phyloP scores from a whole-genome alignment of 2,113 vertebrate species.

The Myiozetetes cayanensis region DNA sequence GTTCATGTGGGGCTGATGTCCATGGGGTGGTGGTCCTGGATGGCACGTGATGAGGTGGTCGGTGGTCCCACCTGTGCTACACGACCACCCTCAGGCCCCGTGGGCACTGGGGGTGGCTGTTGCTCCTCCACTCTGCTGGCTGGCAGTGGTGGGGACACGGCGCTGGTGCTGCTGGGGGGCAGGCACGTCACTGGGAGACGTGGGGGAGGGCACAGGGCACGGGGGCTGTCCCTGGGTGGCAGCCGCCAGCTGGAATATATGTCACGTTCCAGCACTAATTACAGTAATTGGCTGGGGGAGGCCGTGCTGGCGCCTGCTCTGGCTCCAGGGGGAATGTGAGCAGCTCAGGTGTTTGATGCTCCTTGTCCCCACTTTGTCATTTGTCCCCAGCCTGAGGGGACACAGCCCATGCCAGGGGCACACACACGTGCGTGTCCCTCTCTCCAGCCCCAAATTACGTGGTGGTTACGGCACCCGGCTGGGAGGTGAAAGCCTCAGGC shows the following conservation, averaged over 20 bases:
- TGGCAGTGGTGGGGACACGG: rapidly evolving
- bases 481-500: neutral
- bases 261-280: constrained; percentile 27
- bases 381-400: neutral
- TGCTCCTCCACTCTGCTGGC: neutral
- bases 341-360: neutral
- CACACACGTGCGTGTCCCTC: neutral
- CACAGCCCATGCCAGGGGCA: rapidly evolving
- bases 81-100: neutral
- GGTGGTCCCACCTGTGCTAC: neutral
- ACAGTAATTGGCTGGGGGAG: neutral
- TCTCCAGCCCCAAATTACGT: neutral
- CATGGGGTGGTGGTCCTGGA: rapidly evolving
- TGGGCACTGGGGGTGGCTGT: rapidly evolving
- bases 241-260: neutral
- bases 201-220: neutral
- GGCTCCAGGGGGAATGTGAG: neutral
- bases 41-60: rapidly evolving
- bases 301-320: neutral
- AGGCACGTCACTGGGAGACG: neutral
- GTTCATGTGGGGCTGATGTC: neutral
- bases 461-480: neutral
- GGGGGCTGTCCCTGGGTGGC: neutral
- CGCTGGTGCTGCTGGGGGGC: neutral
- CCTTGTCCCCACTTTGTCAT: neutral